These are phyloP conservation scores for Microchirus variegatus DNA, from an alignment of 2,797 vertebrate genomes.

Conservation along the genomic window DNA sequence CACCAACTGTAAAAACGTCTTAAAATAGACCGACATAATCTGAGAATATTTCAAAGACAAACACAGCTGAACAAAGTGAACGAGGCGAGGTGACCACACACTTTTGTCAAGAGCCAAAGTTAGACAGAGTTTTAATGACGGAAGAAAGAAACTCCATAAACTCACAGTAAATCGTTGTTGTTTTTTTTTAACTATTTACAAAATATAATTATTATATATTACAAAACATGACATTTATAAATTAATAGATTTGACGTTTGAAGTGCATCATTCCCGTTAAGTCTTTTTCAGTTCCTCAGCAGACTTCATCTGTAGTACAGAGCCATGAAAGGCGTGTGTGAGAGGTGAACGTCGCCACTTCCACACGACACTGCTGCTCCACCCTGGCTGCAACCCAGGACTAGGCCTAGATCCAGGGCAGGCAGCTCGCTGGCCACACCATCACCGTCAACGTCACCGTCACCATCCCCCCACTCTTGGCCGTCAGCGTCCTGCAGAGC, in stretches of 20 bases:
- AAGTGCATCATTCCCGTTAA: conserved; percentile 75
- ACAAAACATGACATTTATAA: conserved; percentile 75
- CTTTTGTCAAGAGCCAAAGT: conserved; percentile 10
- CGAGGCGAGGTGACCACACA: conserved; percentile 13
- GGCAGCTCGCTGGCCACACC: background rate
- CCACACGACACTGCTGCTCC: conserved; percentile 66
- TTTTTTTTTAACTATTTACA: conserved; percentile 78
- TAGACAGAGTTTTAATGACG: conserved; percentile 52
- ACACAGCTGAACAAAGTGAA: conserved; percentile 53
- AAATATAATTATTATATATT: conserved; percentile 47
- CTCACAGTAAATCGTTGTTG: conserved; percentile 61
- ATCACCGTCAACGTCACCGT: too few relatives aligned
- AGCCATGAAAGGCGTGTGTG: conserved; percentile 81
- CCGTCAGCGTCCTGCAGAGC: conserved; percentile 54
- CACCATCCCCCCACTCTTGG: conserved; percentile 52
- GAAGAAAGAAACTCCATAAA: conserved; percentile 57
- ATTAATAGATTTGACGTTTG: conserved; percentile 73
- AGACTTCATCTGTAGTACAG: conserved; percentile 73
- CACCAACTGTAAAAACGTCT: conserved; percentile 53
- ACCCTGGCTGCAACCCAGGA: conserved; percentile 73
- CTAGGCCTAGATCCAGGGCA: conserved; percentile 70
- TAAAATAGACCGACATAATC: conserved; percentile 29
- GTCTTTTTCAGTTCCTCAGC: background rate
- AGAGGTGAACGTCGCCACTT: conserved; percentile 64
- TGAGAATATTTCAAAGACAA: conserved; percentile 21